phyloP scores from a whole-genome alignment of 2,888 invertebrate genomes.

The Tethea ocularis region DNA sequence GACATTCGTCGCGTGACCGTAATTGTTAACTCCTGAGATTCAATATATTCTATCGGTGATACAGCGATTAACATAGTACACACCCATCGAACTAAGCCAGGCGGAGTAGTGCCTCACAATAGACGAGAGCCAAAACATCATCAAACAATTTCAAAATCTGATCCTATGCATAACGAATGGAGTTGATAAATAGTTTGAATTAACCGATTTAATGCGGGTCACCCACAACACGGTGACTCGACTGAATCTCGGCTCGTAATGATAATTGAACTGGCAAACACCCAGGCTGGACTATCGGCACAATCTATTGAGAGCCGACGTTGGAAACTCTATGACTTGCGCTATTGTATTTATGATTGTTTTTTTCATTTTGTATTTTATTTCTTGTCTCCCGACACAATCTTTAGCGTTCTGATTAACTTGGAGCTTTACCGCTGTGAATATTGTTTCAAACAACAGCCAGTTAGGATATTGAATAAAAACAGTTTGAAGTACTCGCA shows the following conservation, averaged over 20 bases:
- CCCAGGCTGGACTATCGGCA: conserved; percentile 76
- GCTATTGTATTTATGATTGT: conserved; percentile 78
- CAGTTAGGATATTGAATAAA: conserved; percentile 65
- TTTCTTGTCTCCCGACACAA: conserved; percentile 80
- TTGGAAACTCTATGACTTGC: conserved; percentile 81
- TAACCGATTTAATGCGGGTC: conserved; percentile 84
- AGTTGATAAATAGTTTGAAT: conserved; percentile 83
- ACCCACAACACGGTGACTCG: conserved; percentile 79
- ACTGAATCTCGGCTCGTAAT: conserved; percentile 73
- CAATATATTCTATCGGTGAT: conserved; percentile 72
- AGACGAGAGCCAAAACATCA: conserved; percentile 76
- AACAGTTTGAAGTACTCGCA: conserved; percentile 25
- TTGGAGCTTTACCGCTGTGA: conserved; percentile 77
- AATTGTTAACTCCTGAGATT: conserved; percentile 48
- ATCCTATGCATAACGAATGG: conserved; percentile 82
- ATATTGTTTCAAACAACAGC: conserved; percentile 69
- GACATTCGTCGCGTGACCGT: conserved; percentile 45
- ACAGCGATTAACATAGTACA: conserved; percentile 76
- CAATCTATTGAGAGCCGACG: conserved; percentile 72
- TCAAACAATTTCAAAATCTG: conserved; percentile 82
- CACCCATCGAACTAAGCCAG: conserved; percentile 79
- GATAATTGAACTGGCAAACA: conserved; percentile 84
- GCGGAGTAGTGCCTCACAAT: conserved; percentile 65
- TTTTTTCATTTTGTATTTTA: conserved; percentile 65
- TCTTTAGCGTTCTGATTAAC: conserved; percentile 83